These are phyloP conservation scores for Leptatherina wallacei DNA, from an alignment of 2,797 vertebrate genomes.

Conservation along the genomic window DNA sequence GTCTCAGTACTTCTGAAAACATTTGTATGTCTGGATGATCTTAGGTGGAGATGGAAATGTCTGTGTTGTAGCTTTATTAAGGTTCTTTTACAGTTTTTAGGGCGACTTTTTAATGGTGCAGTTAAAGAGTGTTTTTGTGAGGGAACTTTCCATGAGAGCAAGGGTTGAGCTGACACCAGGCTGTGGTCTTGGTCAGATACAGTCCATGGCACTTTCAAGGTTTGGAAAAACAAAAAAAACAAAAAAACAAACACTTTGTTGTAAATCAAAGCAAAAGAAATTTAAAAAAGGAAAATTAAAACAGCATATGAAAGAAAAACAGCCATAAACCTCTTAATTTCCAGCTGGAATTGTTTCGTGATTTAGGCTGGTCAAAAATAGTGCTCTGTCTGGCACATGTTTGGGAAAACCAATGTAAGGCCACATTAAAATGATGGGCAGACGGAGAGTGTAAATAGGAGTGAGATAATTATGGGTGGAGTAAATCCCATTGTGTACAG, in stretches of 20 bases:
- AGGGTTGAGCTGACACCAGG: constrained; percentile 48
- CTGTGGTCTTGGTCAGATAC: constrained; percentile 61
- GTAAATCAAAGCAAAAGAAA: constrained; percentile 45
- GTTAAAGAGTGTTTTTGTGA: constrained; percentile 66
- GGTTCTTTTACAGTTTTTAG: constrained; percentile 46
- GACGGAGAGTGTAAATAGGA: constrained; percentile 59
- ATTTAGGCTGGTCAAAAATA: constrained; percentile 40
- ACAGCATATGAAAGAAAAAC: constrained; percentile 20
- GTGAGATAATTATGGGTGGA: constrained; percentile 67
- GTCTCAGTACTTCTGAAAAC: constrained; percentile 3
- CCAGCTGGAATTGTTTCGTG: constrained; percentile 23
- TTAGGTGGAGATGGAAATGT: constrained; percentile 42
- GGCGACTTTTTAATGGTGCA: constrained; percentile 55
- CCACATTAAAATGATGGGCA: constrained; percentile 49
- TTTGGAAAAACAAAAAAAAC: constrained; percentile 11
- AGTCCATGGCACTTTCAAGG: constrained; percentile 36
- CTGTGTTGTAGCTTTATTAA: constrained; percentile 47
- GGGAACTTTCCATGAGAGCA: constrained; percentile 71
- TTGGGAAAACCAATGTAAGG: constrained; percentile 52
- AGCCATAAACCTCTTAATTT: constrained; percentile 32
- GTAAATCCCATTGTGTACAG: constrained; percentile 63
- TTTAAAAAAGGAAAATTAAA: background rate
- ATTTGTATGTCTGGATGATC: constrained; percentile 33
- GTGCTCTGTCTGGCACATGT: constrained; percentile 38
- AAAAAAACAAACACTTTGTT: background rate